Conservation (phyloP, 37 sponge, comb jelly and placozoan species). For the Ephydatia muelleri region DNA sequence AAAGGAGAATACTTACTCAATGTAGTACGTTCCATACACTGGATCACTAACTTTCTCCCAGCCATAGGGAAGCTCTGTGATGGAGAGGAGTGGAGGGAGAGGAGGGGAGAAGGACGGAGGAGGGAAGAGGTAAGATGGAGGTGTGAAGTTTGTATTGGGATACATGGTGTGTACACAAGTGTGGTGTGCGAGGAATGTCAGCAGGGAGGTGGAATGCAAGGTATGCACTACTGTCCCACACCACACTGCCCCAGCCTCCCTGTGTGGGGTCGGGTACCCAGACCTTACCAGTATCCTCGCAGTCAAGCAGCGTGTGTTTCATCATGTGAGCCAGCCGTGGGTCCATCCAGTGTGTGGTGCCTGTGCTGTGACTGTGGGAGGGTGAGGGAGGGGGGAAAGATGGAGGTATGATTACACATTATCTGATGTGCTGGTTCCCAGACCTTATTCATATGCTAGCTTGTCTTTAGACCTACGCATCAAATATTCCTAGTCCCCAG, state of each 20-base stretch:
- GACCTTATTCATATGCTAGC: too few species aligned
- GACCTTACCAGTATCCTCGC: conserved; percentile 84
- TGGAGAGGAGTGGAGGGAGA: too few species aligned
- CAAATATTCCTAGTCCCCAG: background rate
- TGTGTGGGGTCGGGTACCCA: background rate
- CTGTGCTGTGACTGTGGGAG: conserved; percentile 86
- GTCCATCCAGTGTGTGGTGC: conserved; percentile 97
- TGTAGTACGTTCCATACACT: conserved; percentile 89
- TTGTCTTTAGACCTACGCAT: background rate
- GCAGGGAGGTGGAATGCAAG: background rate
- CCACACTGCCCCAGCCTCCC: background rate
- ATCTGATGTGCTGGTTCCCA: too few species aligned
- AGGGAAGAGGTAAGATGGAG: too few species aligned
- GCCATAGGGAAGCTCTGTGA: conserved; percentile 97
- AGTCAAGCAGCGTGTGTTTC: conserved; percentile 74
- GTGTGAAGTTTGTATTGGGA: background rate
- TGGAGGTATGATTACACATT: too few species aligned
- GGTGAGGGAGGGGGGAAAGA: too few species aligned
- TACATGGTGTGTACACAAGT: too few species aligned
- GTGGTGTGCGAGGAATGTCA: too few species aligned
- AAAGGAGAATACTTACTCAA: conserved; percentile 85
- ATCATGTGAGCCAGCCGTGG: conserved; percentile 80
- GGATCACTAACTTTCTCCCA: conserved; percentile 94
- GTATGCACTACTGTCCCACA: background rate
- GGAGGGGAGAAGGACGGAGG: too few species aligned